A percentile compares a stretch with the other conserved stretches of the same genome.
Conservation (phyloP, 1,140 invertebrate species). For the Leptinotarsa lineolata region DNA sequence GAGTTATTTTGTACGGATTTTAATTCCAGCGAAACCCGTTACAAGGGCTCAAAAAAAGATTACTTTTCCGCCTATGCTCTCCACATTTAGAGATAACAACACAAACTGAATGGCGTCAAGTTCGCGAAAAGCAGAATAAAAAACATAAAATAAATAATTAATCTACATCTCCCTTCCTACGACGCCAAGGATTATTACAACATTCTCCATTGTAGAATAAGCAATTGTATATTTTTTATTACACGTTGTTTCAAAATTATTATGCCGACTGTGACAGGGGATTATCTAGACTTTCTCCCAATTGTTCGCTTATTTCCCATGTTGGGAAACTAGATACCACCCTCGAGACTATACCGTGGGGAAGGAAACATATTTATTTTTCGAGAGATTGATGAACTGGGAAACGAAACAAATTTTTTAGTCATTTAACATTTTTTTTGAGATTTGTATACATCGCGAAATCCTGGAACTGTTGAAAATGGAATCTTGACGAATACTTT, state of each 20-base stretch:
- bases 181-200: conserved; percentile 14
- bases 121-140: not conserved
- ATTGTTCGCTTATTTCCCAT: conserved; percentile 24
- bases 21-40: no score
- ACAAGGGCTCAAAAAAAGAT: not conserved
- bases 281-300: conserved; percentile 24
- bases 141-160: conserved; percentile 19
- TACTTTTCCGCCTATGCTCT: not conserved
- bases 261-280: conserved; percentile 16
- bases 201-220: conserved; percentile 12
- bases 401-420: no score
- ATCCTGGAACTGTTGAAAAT: no score
- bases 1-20: no score
- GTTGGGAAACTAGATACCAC: conserved; percentile 21
- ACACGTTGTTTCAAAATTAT: conserved; percentile 19
- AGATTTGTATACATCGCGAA: no score
- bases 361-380: conserved; percentile 1
- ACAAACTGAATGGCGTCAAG: conserved; percentile 5
- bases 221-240: conserved; percentile 19
- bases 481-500: no score
- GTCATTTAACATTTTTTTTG: no score
- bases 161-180: not conserved
- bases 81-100: not conserved
- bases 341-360: conserved; percentile 20
- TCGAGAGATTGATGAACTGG: not conserved